Conservation (phyloP, 2,113 vertebrate species). For the Calypte anna region DNA sequence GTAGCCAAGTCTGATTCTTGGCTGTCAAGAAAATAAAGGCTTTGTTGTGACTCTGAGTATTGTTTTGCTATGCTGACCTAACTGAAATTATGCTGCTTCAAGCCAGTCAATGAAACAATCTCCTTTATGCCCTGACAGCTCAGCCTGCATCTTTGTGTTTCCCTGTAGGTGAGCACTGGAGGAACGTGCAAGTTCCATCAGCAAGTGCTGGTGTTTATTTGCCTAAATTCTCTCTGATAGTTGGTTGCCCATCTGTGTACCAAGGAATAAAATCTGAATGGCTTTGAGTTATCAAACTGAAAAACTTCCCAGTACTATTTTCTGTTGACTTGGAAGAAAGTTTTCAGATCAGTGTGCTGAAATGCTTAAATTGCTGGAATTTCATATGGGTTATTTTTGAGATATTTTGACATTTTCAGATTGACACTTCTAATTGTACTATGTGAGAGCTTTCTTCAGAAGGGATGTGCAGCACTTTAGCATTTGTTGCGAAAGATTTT, state of each 20-base stretch:
- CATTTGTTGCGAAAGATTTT: neutral
- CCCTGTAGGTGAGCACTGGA: neutral
- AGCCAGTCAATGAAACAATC: neutral
- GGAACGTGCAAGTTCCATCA: neutral
- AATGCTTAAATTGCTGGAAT: neutral
- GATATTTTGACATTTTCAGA: conserved; percentile 8
- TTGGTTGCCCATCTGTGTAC: neutral
- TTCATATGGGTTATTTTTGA: conserved; percentile 1
- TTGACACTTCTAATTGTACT: conserved; percentile 16
- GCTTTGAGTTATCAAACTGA: neutral
- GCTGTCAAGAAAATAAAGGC: neutral
- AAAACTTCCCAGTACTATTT: neutral
- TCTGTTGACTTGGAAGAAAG: neutral
- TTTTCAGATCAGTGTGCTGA: neutral
- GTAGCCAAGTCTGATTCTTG: neutral
- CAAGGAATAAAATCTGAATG: neutral
- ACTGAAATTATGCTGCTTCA: neutral
- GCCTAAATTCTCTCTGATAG: neutral
- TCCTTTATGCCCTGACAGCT: neutral
- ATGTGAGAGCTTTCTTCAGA: neutral
- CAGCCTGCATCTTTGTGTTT: neutral
- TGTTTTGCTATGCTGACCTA: neutral
- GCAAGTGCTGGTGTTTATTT: neutral
- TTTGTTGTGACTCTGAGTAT: neutral
- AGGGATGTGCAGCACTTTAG: neutral